Percentiles rank a stretch among this genome's conserved stretches.
These are phyloP conservation scores for Arnoldichthys spilopterus DNA, from an alignment of 2,797 vertebrate genomes.

Conservation along the genomic window DNA sequence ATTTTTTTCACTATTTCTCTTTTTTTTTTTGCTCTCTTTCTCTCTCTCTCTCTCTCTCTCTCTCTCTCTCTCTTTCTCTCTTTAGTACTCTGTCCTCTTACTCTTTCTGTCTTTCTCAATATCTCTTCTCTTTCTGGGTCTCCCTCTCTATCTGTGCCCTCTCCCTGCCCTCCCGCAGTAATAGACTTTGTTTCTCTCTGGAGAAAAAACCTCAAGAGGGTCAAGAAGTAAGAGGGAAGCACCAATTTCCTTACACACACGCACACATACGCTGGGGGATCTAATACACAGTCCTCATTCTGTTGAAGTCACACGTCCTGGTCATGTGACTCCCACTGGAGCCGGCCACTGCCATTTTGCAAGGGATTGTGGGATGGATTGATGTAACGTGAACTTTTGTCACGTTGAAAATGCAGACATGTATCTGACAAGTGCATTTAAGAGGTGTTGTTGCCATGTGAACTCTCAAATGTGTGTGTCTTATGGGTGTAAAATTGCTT, in stretches of 20 bases:
- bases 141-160: neutral
- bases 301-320: slow-evolving; percentile 25
- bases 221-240: neutral
- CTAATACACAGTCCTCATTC: neutral
- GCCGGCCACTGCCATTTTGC: neutral
- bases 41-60: neutral
- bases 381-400: slow-evolving; percentile 5
- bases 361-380: neutral
- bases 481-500: neutral
- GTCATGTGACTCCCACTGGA: slow-evolving; percentile 25
- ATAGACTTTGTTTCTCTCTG: slow-evolving; percentile 1
- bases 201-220: neutral
- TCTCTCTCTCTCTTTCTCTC: slow-evolving; percentile 36
- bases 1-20: slow-evolving; percentile 9
- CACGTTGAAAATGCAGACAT: neutral
- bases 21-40: neutral
- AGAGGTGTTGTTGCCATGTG: neutral
- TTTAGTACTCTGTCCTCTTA: slow-evolving; percentile 14
- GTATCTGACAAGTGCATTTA: slow-evolving; percentile 2
- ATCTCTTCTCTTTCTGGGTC: neutral
- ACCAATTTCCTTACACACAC: slow-evolving; percentile 5
- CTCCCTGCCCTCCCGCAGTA: neutral
- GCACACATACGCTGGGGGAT: slow-evolving; percentile 2
- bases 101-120: slow-evolving; percentile 47
- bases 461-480: neutral